Evolutionary conservation across 2,888 invertebrate genomes (phyloP).

Genomic region (Prosopocoilus inquinatus): DNA sequence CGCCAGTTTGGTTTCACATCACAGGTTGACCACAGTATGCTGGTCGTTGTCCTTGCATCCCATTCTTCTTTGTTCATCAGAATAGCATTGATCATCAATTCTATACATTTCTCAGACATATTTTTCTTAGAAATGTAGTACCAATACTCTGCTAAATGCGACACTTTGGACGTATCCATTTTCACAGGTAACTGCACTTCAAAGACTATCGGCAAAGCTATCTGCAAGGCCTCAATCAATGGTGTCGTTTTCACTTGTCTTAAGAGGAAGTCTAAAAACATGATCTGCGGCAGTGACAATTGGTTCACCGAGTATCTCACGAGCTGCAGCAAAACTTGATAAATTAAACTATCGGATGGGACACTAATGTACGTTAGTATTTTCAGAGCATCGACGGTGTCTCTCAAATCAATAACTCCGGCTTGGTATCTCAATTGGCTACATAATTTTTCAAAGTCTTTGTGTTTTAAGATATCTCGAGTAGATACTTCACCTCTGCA

Average conservation of each 20-base stretch:
- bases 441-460: constrained; percentile 60
- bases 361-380: constrained; percentile 59
- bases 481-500: constrained; percentile 46
- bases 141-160: constrained; percentile 56
- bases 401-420: constrained; percentile 54
- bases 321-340: constrained; percentile 64
- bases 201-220: constrained; percentile 67
- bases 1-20: constrained; percentile 51
- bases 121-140: constrained; percentile 54
- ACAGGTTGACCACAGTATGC: constrained; percentile 58
- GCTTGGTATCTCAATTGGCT: constrained; percentile 56
- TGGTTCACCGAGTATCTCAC: constrained; percentile 61
- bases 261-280: constrained; percentile 62
- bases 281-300: constrained; percentile 60
- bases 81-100: constrained; percentile 56
- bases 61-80: constrained; percentile 51
- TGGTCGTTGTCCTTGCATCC: constrained; percentile 51
- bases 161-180: constrained; percentile 56
- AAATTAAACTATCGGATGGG: constrained; percentile 57
- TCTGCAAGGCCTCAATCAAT: constrained; percentile 61
- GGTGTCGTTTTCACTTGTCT: constrained; percentile 54
- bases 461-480: constrained; percentile 53
- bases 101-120: constrained; percentile 54
- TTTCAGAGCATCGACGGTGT: constrained; percentile 61
- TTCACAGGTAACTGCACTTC: constrained; percentile 61